Conservation (phyloP, 2,113 vertebrate species). For the Brachirus orientalis region DNA sequence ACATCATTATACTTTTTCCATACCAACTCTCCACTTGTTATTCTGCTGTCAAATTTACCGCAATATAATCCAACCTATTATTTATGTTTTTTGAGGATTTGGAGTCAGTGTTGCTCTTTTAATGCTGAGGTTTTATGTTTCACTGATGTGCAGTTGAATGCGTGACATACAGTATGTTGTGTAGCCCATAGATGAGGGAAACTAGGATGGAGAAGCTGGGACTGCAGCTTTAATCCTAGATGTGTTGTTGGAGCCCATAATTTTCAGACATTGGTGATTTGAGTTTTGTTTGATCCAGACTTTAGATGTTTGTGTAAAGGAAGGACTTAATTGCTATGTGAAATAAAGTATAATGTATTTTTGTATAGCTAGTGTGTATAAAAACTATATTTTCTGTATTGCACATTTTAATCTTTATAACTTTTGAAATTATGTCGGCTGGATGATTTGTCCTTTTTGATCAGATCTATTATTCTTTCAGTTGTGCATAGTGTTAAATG, state of each 20-base stretch:
- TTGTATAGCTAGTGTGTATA: slow-evolving; percentile 61
- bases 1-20: neutral
- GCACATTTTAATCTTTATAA: slow-evolving; percentile 5
- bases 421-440: slow-evolving; percentile 8
- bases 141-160: slow-evolving; percentile 20
- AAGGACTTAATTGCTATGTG: slow-evolving; percentile 20
- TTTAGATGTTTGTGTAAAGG: slow-evolving; percentile 40
- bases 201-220: neutral
- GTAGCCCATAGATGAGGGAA: neutral
- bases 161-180: neutral
- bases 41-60: neutral
- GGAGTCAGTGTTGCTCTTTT: slow-evolving; percentile 2
- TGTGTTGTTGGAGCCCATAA: neutral
- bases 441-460: neutral
- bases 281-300: slow-evolving; percentile 3
- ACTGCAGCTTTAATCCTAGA: neutral
- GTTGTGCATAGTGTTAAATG: neutral
- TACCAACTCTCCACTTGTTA: slow-evolving; percentile 13
- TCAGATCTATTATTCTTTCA: neutral
- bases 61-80: slow-evolving; percentile 26
- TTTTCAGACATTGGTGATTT: slow-evolving; percentile 11
- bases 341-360: slow-evolving; percentile 71
- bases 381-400: slow-evolving; percentile 53
- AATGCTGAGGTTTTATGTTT: slow-evolving; percentile 8
- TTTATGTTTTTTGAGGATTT: slow-evolving; percentile 47